Evolutionary conservation across 2,888 invertebrate species (phyloP).

Genomic region (Nephrotoma flavescens): DNA sequence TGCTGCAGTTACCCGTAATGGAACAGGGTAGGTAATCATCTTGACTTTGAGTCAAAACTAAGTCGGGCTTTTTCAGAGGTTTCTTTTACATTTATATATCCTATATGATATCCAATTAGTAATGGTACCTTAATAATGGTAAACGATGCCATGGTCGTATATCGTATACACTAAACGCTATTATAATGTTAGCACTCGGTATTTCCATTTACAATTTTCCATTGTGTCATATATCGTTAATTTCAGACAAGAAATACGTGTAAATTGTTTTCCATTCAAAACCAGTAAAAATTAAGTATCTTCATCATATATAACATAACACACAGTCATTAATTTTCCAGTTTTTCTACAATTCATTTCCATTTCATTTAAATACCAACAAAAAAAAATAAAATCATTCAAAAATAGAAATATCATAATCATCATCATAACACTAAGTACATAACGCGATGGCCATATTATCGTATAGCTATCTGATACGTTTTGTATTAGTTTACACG

Average conservation of each 20-base stretch:
- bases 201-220: background rate
- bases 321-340: background rate
- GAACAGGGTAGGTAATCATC: no score
- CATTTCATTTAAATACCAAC: background rate
- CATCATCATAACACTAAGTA: background rate
- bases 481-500: background rate
- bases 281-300: background rate
- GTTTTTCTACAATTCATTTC: background rate
- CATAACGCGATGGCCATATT: background rate
- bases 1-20: no score
- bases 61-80: no score
- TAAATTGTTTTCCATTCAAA: background rate
- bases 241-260: background rate
- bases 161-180: no score
- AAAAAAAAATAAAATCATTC: background rate
- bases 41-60: no score
- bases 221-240: background rate
- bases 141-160: no score
- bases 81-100: no score
- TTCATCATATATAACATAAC: background rate
- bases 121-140: no score
- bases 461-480: background rate
- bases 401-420: background rate
- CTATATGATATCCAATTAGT: no score
- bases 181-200: no score